A percentile compares a stretch with the other conserved stretches of the same genome.
Evolutionary conservation across 1,140 invertebrate genomes (phyloP).

Genomic region (Anastrepha obliqua): DNA sequence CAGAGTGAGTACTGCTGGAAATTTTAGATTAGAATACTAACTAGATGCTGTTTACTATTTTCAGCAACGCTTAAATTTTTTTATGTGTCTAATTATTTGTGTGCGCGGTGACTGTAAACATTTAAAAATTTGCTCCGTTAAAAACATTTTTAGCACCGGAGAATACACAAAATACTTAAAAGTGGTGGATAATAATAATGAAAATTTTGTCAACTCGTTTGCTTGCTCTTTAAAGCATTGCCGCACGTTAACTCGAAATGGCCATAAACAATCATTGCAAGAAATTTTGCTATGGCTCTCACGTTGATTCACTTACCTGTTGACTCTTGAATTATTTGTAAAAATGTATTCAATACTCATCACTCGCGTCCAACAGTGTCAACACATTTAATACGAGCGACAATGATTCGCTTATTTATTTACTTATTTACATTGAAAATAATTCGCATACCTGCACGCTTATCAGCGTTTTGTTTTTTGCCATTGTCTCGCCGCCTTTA

Average conservation of each 20-base stretch:
- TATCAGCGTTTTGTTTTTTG: background rate
- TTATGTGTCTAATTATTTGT: background rate
- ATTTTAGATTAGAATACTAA: background rate
- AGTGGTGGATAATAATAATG: too few species aligned
- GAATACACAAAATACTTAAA: too few species aligned
- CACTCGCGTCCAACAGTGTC: background rate
- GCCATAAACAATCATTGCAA: background rate
- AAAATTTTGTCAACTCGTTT: background rate
- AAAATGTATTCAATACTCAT: background rate
- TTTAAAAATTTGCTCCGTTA: too few species aligned
- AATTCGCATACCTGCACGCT: conserved; percentile 47
- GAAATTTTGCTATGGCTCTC: background rate
- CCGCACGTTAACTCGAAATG: background rate
- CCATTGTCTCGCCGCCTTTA: background rate
- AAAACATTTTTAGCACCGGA: too few species aligned
- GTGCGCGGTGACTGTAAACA: background rate
- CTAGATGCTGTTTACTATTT: background rate
- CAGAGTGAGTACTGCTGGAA: conserved; percentile 64
- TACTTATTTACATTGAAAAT: conserved; percentile 52
- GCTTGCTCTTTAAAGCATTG: background rate
- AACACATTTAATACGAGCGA: conserved; percentile 16
- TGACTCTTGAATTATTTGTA: background rate
- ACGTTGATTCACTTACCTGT: background rate
- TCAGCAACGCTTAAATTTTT: background rate
- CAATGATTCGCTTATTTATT: conserved; percentile 38